phyloP scores from a whole-genome alignment of 2,888 invertebrate genomes.

The Heteromyza rotundicornis region DNA sequence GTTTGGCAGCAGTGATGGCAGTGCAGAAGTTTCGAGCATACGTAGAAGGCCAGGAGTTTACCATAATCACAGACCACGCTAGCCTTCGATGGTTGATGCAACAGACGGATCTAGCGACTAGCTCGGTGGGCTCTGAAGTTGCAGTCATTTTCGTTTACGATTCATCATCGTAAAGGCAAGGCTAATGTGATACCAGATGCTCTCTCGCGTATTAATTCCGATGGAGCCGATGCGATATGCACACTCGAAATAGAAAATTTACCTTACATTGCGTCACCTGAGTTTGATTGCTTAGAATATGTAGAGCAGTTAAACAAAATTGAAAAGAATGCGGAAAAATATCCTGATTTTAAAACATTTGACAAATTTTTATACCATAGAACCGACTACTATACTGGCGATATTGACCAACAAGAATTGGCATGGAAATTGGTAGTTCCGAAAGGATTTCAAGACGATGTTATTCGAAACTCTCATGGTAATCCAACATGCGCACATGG shows the following conservation, averaged over 20 bases:
- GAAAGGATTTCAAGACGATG: neutral
- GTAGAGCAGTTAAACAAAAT: constrained; percentile 5
- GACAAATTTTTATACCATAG: constrained; percentile 1
- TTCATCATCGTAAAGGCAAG: constrained; percentile 11
- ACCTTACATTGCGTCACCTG: constrained; percentile 8
- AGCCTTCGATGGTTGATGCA: constrained; percentile 21
- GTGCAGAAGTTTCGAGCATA: constrained; percentile 24
- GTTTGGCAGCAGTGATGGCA: constrained; percentile 17
- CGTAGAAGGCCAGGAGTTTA: constrained; percentile 20
- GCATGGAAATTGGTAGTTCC: constrained; percentile 15
- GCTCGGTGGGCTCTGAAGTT: constrained; percentile 15
- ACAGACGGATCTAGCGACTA: constrained; percentile 4
- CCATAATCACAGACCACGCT: constrained; percentile 23
- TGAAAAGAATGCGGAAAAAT: neutral
- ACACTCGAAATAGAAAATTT: neutral
- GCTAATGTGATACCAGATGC: constrained; percentile 19
- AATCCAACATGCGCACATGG: neutral
- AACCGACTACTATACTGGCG: neutral
- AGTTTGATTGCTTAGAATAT: neutral
- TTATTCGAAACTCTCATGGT: neutral
- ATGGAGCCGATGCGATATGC: neutral
- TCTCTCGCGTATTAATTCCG: constrained; percentile 8
- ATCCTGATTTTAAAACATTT: neutral
- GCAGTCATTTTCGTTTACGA: constrained; percentile 7
- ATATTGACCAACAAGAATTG: neutral